These are phyloP conservation scores for Eulemur coronatus DNA, from an alignment of 2,797 vertebrate genomes.

Conservation along the genomic window DNA sequence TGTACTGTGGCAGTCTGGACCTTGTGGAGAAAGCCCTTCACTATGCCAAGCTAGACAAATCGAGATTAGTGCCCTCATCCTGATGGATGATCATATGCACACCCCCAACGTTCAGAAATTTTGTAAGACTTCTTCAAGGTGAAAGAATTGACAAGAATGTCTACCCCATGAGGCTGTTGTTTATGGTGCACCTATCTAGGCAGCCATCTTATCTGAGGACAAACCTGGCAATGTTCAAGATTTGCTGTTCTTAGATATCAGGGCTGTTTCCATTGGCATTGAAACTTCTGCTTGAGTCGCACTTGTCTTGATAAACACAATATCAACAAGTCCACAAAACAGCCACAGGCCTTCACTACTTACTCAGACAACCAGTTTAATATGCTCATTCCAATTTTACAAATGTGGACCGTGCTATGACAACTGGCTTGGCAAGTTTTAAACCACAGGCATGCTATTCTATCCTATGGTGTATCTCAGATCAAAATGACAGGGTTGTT, in stretches of 20 bases:
- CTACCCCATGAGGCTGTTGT: neutral
- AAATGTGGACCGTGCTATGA: slow-evolving; percentile 92
- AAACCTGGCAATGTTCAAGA: slow-evolving; percentile 47
- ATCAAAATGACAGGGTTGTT: slow-evolving; percentile 78
- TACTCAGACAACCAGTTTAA: slow-evolving; percentile 93
- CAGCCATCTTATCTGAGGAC: neutral
- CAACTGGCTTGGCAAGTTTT: slow-evolving; percentile 64
- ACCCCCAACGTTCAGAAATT: slow-evolving; percentile 82
- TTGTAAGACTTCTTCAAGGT: neutral
- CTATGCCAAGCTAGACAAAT: neutral
- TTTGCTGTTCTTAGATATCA: slow-evolving; percentile 90
- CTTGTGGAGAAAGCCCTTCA: neutral
- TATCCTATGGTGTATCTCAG: slow-evolving; percentile 92
- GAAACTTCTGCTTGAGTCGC: slow-evolving; percentile 86
- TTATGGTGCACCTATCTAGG: neutral
- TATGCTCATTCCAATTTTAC: slow-evolving; percentile 92
- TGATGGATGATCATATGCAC: neutral
- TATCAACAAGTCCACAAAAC: slow-evolving; percentile 92
- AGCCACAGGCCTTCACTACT: slow-evolving; percentile 75
- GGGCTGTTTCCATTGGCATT: slow-evolving; percentile 91
- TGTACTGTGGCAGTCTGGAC: neutral
- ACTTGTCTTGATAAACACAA: slow-evolving; percentile 92
- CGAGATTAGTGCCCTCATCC: too few species aligned
- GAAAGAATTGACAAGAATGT: neutral
- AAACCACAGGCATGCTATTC: slow-evolving; percentile 82